A percentile compares a stretch with the other conserved stretches of the same genome.
Evolutionary conservation across 2,888 invertebrate genomes (phyloP).

Genomic region (Horisme vitalbata): DNA sequence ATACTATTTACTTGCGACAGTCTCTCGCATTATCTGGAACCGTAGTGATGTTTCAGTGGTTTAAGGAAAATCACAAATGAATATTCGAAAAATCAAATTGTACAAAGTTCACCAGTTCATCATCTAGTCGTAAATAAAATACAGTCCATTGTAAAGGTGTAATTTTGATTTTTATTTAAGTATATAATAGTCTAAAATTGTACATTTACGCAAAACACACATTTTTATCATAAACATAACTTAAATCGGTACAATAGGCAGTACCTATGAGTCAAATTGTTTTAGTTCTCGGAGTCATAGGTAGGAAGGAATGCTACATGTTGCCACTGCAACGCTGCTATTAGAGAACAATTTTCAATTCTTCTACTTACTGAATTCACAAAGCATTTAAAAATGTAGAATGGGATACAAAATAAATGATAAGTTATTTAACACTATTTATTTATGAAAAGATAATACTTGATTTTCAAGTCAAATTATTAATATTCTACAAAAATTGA

Average conservation of each 20-base stretch:
- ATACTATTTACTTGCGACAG: too few species aligned
- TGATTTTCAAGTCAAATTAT: constrained; percentile 64
- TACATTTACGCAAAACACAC: constrained; percentile 81
- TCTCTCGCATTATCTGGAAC: too few species aligned
- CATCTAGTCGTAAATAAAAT: too few species aligned
- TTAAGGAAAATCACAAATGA: too few species aligned
- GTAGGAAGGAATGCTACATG: not conserved
- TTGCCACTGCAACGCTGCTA: constrained; percentile 3
- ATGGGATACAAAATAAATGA: constrained; percentile 46
- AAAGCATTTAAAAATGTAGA: constrained; percentile 8
- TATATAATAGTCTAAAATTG: constrained; percentile 75
- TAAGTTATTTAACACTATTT: constrained; percentile 58
- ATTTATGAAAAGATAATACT: constrained; percentile 78
- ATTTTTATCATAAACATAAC: constrained; percentile 59
- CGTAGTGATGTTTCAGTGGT: too few species aligned
- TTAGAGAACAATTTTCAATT: constrained; percentile 8
- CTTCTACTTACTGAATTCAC: constrained; percentile 1
- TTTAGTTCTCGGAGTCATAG: too few species aligned
- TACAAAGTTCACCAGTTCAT: too few species aligned
- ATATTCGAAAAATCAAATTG: too few species aligned
- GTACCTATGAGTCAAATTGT: too few species aligned
- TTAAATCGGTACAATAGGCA: constrained; percentile 21
- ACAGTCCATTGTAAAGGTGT: constrained; percentile 7
- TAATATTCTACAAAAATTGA: constrained; percentile 62
- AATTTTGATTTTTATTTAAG: constrained; percentile 28